Base-by-base conservation (phyloP, 2,888 invertebrate species). In the Acrobasis repandana region DNA sequence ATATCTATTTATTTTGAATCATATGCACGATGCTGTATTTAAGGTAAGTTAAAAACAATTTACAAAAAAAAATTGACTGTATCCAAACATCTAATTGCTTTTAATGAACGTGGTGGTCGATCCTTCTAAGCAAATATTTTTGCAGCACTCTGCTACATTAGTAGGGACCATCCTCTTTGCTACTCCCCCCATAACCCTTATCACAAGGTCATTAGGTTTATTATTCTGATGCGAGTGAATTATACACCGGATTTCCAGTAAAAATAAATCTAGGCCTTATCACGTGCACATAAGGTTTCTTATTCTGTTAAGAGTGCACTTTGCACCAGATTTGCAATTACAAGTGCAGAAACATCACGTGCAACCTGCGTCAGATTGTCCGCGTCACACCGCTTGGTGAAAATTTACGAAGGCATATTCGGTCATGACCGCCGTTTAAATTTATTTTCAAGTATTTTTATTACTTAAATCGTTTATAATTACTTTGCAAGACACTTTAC, bases 61-160 rank as follows among this genome's bases (percentile, higher is more conserved):
- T 18, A 38, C 18, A 54, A 38, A 54, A 18, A 11, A 54, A 54
- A 54, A 38, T 54, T 38, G 38, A 18, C 16, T 15, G 34, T n/a
- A n/a, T 54, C 14, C 36, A 15, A 28, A 20, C 4, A 49, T 61
- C 63, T 61, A 60, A 58, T 64, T 60, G 52, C 43, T 43, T 60
- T 38, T 51, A 60, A 50, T 43, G 38, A 51, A 60, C 46, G 43
- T 36, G 36, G 51, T 51, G 54, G 54, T 43, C 1, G 18, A 18
- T 54, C 20, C 54, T 38, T 8, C 54, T 47, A 36, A 58, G 58
- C n/a, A 36, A 61, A 61, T 61, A 61, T 61, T 61, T 16, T 61
- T 16, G 11, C 49, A 50, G 58, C 58, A 61, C 61, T 61, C 56
- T n/a, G 8, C 56, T 48, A 56, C 46, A 61, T 50, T 33, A 61